phyloP scores from a whole-genome alignment of 35 echinoderm and acorn worm species.

The Heliocidaris tuberculata region DNA sequence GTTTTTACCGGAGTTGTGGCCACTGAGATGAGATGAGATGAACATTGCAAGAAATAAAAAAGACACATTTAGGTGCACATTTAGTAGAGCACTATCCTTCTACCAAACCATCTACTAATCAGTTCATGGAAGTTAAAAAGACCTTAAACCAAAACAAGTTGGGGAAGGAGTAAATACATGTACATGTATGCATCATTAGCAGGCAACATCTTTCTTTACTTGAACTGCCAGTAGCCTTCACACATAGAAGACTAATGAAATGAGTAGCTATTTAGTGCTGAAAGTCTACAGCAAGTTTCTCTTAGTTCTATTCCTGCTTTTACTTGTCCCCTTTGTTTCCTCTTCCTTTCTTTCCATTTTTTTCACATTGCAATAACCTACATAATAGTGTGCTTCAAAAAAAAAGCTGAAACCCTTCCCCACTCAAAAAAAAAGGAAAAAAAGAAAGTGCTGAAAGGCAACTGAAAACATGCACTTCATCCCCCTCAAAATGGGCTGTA shows the following conservation, averaged over 20 bases:
- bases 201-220: not conserved
- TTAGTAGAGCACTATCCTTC: not conserved
- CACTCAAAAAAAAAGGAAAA: too few species aligned
- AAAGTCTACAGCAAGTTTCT: not conserved
- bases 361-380: too few species aligned
- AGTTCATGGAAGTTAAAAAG: not conserved
- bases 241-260: not conserved
- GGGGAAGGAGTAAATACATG: not conserved
- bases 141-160: not conserved
- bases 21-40: conserved; percentile 27
- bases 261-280: not conserved
- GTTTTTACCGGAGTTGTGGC: not conserved
- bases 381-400: too few species aligned
- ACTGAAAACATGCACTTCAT: too few species aligned
- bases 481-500: too few species aligned
- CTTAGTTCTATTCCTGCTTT: not conserved
- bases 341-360: not conserved
- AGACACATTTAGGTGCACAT: not conserved
- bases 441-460: too few species aligned
- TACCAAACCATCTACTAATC: not conserved
- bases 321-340: not conserved
- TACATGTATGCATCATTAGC: not conserved
- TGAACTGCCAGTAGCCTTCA: not conserved
- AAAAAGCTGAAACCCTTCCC: too few species aligned
- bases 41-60: not conserved